Evolutionary conservation across 2,888 invertebrate species (phyloP), one percentile per base, ranked within the genome.

Genomic region (Chrysolina haemoptera): DNA sequence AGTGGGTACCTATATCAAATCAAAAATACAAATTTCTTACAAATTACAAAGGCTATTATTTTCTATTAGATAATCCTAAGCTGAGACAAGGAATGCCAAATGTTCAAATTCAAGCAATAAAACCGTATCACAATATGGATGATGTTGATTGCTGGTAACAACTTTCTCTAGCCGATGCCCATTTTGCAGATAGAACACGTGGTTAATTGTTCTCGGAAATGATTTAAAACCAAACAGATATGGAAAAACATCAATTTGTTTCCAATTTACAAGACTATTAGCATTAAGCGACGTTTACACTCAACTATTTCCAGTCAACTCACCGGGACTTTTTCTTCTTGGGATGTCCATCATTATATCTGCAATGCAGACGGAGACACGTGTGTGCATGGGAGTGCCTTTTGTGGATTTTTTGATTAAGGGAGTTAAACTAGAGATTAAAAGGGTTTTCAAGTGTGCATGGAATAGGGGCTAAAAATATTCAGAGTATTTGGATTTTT

Each of bases 191-290:
- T 76, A 74, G 76, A 78, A 79, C 80, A 80, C 80, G 80, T 79
- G 80, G 68, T 64, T 79, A 80, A 80, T 80, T 79, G 77, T 79
- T 78, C 80, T 73, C 75, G 73, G 79, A 79, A 79, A 77, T 75
- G 72, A 75, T 76, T 75, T 72, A 66, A 74, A 76, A 69, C 63
- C 74, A 62, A 76, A 70, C 79, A 71, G 68, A 77, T 73, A 76
- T 77, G 77, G 77, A 74, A 75, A 77, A 74, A 76, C 75, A 71
- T 74, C 76, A 73, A 79, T 79, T 78, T 78, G 75, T 74, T 77
- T 75, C 71, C 76, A 78, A 77, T 78, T 76, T 78, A 77, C 76
- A 76, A 77, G 76, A 74, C 69, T 68, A 76, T 78, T 78, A 80
- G 68, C 75, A 35, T 71, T 55, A 71, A 71, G 62, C 63, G 72